phyloP scores from a whole-genome alignment of 2,113 vertebrate species.

The Dipodomys spectabilis region DNA sequence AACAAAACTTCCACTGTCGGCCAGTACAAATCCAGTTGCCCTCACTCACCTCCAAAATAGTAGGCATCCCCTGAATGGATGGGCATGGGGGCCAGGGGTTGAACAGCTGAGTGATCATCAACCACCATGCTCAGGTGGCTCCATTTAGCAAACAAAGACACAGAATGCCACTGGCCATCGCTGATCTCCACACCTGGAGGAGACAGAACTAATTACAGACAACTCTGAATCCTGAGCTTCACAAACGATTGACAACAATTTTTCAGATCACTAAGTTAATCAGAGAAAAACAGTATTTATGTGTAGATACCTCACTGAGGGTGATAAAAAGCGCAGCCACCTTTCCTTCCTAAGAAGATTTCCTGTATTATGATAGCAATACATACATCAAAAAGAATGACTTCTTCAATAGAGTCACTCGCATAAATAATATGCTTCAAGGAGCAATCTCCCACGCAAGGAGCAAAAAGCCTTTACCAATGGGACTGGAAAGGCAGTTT shows the following conservation, averaged over 20 bases:
- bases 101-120: constrained; percentile 85
- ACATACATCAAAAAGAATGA: not conserved
- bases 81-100: constrained; percentile 80
- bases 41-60: constrained; percentile 91
- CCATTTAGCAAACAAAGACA: constrained; percentile 86
- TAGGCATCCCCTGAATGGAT: constrained; percentile 82
- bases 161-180: constrained; percentile 94
- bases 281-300: not conserved
- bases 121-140: constrained; percentile 87
- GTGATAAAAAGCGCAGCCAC: not conserved
- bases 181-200: constrained; percentile 88
- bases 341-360: not conserved
- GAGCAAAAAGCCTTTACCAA: not conserved
- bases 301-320: not conserved
- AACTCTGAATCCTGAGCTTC: not conserved
- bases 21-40: not conserved
- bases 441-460: not conserved
- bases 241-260: not conserved
- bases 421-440: not conserved
- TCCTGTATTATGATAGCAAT: not conserved
- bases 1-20: not conserved
- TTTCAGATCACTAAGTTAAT: not conserved
- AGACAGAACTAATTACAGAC: not conserved
- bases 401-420: not conserved
- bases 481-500: not conserved